phyloP scores from a whole-genome alignment of 1,140 invertebrate species.

The Tenebrio molitor region DNA sequence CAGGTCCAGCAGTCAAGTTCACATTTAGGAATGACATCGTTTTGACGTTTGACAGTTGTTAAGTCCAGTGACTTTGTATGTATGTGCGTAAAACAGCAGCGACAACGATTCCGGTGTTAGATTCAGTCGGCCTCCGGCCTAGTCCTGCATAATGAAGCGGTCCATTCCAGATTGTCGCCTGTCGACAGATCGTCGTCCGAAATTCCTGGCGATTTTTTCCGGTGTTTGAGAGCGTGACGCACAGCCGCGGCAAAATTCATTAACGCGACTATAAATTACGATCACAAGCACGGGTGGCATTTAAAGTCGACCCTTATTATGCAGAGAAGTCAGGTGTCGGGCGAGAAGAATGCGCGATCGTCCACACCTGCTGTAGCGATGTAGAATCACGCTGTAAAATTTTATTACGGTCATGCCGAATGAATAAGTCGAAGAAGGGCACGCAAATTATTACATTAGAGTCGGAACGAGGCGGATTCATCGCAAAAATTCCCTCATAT shows the following conservation, averaged over 20 bases:
- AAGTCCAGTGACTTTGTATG: too few relatives aligned
- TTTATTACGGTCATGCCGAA: conserved; percentile 28
- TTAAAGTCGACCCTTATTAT: conserved; percentile 39
- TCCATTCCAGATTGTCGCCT: too few relatives aligned
- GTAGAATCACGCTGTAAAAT: conserved; percentile 37
- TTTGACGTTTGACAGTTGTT: too few relatives aligned
- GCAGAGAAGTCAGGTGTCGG: conserved; percentile 32
- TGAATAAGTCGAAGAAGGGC: conserved; percentile 28
- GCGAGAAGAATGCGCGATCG: conserved; percentile 32
- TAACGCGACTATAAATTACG: conserved; percentile 42
- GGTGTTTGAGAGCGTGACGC: background rate
- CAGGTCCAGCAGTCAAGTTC: too few relatives aligned
- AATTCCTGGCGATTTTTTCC: conserved; percentile 24
- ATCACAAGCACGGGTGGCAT: conserved; percentile 29
- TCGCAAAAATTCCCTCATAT: conserved; percentile 37
- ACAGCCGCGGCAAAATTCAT: conserved; percentile 32
- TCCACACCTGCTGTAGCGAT: conserved; percentile 36
- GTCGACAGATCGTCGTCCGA: background rate
- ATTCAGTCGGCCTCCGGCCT: too few relatives aligned
- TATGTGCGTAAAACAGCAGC: too few relatives aligned
- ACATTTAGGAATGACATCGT: too few relatives aligned
- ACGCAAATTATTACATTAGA: conserved; percentile 28
- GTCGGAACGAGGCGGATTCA: background rate
- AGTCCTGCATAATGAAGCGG: too few relatives aligned
- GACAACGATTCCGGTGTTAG: too few relatives aligned